Evolutionary conservation across 37 sponge, comb jelly and placozoan species (phyloP), one percentile per base, ranked within the genome.

Genomic region (Ianthella basta): DNA sequence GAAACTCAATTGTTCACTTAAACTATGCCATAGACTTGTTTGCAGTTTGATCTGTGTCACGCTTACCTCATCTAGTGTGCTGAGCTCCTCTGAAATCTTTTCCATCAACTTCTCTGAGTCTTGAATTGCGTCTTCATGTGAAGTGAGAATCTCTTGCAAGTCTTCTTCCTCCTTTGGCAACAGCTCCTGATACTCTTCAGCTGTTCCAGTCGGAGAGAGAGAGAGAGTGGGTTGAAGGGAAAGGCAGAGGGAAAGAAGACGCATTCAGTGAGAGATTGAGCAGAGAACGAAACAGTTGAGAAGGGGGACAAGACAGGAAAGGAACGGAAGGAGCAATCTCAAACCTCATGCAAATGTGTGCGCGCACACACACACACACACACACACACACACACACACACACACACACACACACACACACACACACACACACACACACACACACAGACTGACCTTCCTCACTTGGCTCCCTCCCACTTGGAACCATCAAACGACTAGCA

Each of bases 111-210:
- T 81, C 41, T 94, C 91, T 0, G 94, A 85, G 50, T 97, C 85
- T 54, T 89, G 84, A n/a, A 97, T 93, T 33, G 96, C 90, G 55
- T 88, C 70, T 15, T 89, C 90, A 0, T 84, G 81, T 19, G 67
- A 64, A 32, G 56, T 73, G 53, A 96, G 72, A 41, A 96, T 33
- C 37, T 57, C 44, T 41, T 95, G 82, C 61, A 97, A 56, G 77
- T 97, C 96, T 25, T 87, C 85, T 40, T 97, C 96, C 69, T 95
- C 97, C 65, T 86, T 83, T n/a, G 89, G 64, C 18, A 86, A 84
- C 53, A 97, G 83, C 77, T 97, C 97, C 36, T 92, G 93, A 73
- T 97, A 95, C 36, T 95, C 97, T 56, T 97, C 97, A 41, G n/a
- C 37, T 6, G 29, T 12, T n/a, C n/a, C 56, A 56, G 29, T 32